Evolutionary conservation across 1,140 invertebrate genomes (phyloP), one percentile per base, ranked within the genome.

Genomic region (Drosophila ambigua): DNA sequence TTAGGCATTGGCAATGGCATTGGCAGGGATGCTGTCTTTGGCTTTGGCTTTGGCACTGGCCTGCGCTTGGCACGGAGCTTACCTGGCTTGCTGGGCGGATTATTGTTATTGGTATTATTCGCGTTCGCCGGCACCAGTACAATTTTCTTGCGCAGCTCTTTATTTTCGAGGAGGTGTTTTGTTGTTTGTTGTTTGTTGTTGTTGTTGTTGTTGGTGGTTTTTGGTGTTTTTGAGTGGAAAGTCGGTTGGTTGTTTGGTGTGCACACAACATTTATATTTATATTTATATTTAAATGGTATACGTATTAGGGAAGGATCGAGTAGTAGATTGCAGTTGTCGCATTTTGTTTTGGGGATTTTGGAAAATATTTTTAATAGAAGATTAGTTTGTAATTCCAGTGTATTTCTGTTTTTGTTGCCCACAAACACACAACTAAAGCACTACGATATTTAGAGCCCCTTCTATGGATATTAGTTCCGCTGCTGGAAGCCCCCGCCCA

Each of bases 81-180:
- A 91, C 90, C 85, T 91, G 85, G 82, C 83, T 90, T 91, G 74
- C 77, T 75, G 64, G 81, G 72, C 72, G 85, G 79, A 83, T 89
- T 88, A 88, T 83, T 88, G 76, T 88, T 87, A 88, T 79, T 87
- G 53, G 72, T 87, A 78, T 87, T 83, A 60, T 84, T 90, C 76
- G 76, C 68, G 66, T 83, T 91, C 79, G 81, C 73, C 69, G 90
- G 90, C 65, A 91, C 72, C 50, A 91, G 90, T 51, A 91, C 83
- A 58, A 91, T 91, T 82, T 91, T 91, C 82, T 91, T 91, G 65
- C 90, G 90, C 46, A 91, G 75, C 68, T 90, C 90, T 91, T 41
- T 60, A 23, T 51, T 41, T 39, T 23, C 28, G 48, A 24, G 59
- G 16, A 26, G 41, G 39, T 71, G 44, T 60, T 60, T 16, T 35